Conservation (phyloP, 2,113 vertebrate species). For the Empidonax alnorum region DNA sequence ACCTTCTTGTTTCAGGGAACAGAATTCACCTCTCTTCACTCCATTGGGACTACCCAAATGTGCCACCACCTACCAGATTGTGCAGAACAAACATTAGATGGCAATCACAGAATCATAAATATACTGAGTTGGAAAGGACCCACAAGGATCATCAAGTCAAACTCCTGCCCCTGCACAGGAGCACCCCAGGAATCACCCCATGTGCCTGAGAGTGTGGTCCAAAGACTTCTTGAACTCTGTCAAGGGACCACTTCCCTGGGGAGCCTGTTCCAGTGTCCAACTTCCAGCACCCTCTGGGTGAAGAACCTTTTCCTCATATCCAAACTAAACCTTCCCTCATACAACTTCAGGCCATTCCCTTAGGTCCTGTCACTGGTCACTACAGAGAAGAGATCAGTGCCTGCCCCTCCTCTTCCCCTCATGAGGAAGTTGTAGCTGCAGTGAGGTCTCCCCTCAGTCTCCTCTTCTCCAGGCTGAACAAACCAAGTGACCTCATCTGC, state of each 20-base stretch:
- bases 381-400: background rate
- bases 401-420: background rate
- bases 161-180: background rate
- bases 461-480: background rate
- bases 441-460: background rate
- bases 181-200: background rate
- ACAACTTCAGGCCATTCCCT: background rate
- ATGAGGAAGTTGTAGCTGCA: rapidly evolving
- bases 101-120: background rate
- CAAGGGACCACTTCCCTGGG: background rate
- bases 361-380: rapidly evolving
- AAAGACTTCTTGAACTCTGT: rapidly evolving
- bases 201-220: background rate
- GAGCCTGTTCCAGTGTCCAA: background rate
- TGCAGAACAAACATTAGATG: background rate
- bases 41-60: rapidly evolving
- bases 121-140: background rate
- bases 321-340: background rate
- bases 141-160: background rate
- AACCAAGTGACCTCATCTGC: rapidly evolving
- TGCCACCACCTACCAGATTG: background rate
- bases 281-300: too few species aligned
- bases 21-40: background rate
- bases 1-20: background rate
- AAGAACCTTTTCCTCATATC: background rate